A percentile compares a stretch with the other conserved stretches of the same genome.
These are phyloP conservation scores for Trididemnum clinides DNA, from an alignment of 23 tunicate genomes.

Conservation along the genomic window DNA sequence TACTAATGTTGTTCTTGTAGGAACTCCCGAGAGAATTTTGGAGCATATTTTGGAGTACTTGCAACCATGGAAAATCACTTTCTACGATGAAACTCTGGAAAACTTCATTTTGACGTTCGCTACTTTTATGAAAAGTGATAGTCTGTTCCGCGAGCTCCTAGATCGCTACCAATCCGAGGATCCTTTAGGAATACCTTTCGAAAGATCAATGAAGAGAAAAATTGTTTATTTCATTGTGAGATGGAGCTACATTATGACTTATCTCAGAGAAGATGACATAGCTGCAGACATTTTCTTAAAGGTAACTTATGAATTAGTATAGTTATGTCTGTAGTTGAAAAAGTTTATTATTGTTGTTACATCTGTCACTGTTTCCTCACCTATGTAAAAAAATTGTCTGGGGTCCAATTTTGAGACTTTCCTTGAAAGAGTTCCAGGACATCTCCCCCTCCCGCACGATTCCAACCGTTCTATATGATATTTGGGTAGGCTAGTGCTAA, in stretches of 20 bases:
- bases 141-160: conserved; percentile 67
- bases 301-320: no score
- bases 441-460: no score
- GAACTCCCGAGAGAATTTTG: conserved; percentile 82
- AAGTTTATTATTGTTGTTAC: no score
- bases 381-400: no score
- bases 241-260: conserved; percentile 91
- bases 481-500: no score
- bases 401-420: no score
- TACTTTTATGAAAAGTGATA: conserved; percentile 61
- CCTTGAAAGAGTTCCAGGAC: no score
- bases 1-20: conserved; percentile 29
- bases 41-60: conserved; percentile 78
- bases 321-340: no score
- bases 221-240: conserved; percentile 87
- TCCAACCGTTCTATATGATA: no score
- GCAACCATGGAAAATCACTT: conserved; percentile 68
- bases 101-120: conserved; percentile 67
- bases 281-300: conserved; percentile 44
- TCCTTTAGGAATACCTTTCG: conserved; percentile 21
- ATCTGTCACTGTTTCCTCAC: no score
- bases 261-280: conserved; percentile 40
- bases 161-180: conserved; percentile 62
- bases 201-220: conserved; percentile 60
- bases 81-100: conserved; percentile 70